These are phyloP conservation scores for Callimorpha dominula DNA, from an alignment of 2,888 invertebrate genomes.

Conservation along the genomic window DNA sequence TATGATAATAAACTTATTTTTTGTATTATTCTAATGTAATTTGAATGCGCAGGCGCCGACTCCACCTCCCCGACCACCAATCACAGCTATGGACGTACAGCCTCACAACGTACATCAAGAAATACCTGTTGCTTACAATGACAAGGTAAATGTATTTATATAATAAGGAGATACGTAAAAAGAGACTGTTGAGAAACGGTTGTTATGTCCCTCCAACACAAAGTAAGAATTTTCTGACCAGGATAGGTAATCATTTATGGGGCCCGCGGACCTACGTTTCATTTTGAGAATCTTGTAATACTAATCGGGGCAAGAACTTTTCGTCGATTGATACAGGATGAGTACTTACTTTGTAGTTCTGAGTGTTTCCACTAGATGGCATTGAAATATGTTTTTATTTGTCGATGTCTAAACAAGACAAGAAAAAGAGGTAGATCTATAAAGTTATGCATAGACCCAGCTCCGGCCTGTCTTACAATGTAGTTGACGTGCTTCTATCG, in stretches of 20 bases:
- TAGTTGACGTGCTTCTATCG: neutral
- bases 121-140: conserved; percentile 97
- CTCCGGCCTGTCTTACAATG: neutral
- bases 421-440: neutral
- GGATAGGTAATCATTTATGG: no score
- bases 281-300: no score
- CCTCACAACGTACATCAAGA: conserved; percentile 81
- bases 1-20: neutral
- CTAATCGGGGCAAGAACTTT: no score
- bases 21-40: neutral
- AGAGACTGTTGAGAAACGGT: no score
- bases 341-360: neutral
- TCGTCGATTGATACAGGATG: no score
- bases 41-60: conserved; percentile 88
- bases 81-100: conserved; percentile 76
- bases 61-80: conserved; percentile 91
- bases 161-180: neutral
- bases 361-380: neutral
- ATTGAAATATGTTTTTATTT: neutral
- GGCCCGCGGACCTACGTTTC: no score
- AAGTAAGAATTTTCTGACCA: no score
- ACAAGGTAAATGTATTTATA: conserved; percentile 87
- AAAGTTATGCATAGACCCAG: neutral
- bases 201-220: no score
- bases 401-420: neutral